Percentiles rank a stretch among this genome's conserved stretches.
phyloP scores from a whole-genome alignment of 2,888 invertebrate species.

The Hetaerina titia region DNA sequence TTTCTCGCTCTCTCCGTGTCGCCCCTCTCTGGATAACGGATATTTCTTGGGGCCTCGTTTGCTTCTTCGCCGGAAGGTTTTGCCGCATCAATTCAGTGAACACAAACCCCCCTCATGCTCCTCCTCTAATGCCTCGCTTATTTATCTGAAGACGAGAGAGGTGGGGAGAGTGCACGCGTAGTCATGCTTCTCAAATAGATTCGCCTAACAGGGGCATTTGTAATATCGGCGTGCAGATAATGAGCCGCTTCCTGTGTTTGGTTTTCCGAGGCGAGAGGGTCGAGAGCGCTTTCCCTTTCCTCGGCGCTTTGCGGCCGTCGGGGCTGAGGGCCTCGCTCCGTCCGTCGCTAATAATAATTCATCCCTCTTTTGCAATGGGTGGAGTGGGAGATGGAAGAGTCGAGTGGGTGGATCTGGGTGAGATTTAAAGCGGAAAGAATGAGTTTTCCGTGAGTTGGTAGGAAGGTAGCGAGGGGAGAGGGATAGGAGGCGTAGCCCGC shows the following conservation, averaged over 20 bases:
- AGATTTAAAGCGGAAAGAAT: neutral
- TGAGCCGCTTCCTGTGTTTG: constrained; percentile 7
- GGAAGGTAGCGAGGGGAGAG: neutral
- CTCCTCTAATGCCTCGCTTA: too few relatives aligned
- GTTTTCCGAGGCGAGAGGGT: neutral
- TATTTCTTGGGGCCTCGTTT: too few relatives aligned
- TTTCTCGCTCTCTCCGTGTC: too few relatives aligned
- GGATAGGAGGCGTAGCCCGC: neutral
- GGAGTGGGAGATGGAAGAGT: neutral
- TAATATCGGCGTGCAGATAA: constrained; percentile 12
- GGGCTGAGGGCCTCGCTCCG: neutral
- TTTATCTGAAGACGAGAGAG: too few relatives aligned
- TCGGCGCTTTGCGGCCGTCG: neutral
- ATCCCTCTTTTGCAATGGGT: neutral
- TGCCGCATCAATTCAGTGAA: too few relatives aligned
- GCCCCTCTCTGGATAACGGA: too few relatives aligned
- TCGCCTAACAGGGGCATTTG: constrained; percentile 10
- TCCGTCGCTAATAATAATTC: constrained; percentile 16
- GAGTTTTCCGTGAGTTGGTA: neutral
- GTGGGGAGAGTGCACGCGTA: neutral
- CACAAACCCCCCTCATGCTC: too few relatives aligned
- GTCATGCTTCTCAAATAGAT: neutral
- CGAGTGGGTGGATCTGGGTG: neutral
- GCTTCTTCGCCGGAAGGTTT: too few relatives aligned
- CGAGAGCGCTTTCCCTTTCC: constrained; percentile 55